Evolutionary conservation across 2,113 vertebrate genomes (phyloP).

Genomic region (cattle (Bos taurus)): ARS-UCD2.0 NC_037340.1:48572001-48572500

Average conservation of each 20-base stretch:
- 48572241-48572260: neutral
- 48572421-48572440: neutral
- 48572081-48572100: constrained; percentile 54
- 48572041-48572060: neutral
- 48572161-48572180: neutral
- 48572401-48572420: neutral
- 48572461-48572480: neutral
- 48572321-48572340: neutral
- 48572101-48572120: constrained; percentile 62
- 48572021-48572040: constrained; percentile 52
- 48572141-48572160: constrained; percentile 49
- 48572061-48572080: constrained; percentile 51
- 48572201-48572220: neutral
- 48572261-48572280: neutral
- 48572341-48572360: neutral
- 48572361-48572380: neutral
- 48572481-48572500: neutral
- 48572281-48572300: neutral
- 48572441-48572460: neutral
- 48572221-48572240: neutral
- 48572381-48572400: neutral
- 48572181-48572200: neutral
- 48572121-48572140: neutral
- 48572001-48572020: neutral
- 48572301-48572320: neutral